Base-by-base conservation (phyloP, 1,140 invertebrate species). In the Danaus plexippus region DNA sequence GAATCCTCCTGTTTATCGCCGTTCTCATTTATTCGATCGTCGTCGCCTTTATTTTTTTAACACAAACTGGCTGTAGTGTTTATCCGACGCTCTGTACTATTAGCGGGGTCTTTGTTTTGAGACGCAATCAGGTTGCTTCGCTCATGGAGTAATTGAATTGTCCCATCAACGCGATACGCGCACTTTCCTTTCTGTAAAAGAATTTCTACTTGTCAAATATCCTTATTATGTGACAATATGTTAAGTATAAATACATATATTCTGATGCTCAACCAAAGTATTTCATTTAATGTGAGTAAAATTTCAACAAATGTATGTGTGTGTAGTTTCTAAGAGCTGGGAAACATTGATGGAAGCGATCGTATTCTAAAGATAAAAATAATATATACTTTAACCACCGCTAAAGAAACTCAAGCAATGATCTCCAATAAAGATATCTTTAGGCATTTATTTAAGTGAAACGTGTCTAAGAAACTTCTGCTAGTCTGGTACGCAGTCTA, bases 1-100 rank as follows among this genome's bases (percentile, higher is more conserved):
- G 81, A 80, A 83, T 85, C 80, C 78, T 83, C 79, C 78, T 85
- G 81, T 87, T 85, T 87, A 87, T 87, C 84, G 84, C 71, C 78
- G 75, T 72, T 80, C 79, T 85, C 84, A 84, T 85, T 81, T 85
- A 85, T 85, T 84, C 84, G 80, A 75, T 73, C 75, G 79, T 81
- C 81, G 84, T 84, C 76, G 79, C 77, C 76, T 85, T 87, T 84
- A 85, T 87, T 82, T 85, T 85, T 87, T 84, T 69, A 81, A 74
- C 74, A 73, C 69, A 72, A 80, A 77, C 73, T 75, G 66, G 59
- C 64, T 75, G 77, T 78, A 71, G 73, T 81, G 81, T 86, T 83
- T 86, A 81, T 82, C 69, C 73, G 64, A 63, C 63, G 66, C 73
- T 66, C 71, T 64, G 69, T 79, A 75, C 70, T 80, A 83, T 82